These are phyloP conservation scores for Salpingus planirostris DNA, from an alignment of 2,888 invertebrate species.

Conservation along the genomic window DNA sequence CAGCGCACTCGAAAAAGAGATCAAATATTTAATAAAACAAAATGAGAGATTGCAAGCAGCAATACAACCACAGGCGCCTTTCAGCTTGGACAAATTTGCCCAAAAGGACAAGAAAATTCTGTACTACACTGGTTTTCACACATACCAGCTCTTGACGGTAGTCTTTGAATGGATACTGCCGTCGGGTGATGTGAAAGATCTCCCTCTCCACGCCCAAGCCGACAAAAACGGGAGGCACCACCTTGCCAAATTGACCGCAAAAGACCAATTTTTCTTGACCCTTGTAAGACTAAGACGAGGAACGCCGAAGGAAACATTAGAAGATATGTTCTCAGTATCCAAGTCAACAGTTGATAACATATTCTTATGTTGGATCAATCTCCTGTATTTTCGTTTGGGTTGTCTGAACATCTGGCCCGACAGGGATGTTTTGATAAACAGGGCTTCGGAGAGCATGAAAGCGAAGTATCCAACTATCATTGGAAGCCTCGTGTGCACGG, in stretches of 20 bases:
- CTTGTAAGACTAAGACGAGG: not conserved
- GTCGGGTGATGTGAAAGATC: not conserved
- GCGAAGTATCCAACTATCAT: slow-evolving; percentile 10
- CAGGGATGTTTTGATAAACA: slow-evolving; percentile 11
- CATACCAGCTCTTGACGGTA: not conserved
- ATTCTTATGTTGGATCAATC: slow-evolving; percentile 2
- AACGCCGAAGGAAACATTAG: not conserved
- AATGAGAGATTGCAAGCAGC: too few species aligned
- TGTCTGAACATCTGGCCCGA: slow-evolving; percentile 12
- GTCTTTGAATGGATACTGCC: not conserved
- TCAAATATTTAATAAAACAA: too few species aligned
- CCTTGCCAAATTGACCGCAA: not conserved
- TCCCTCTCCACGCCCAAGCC: not conserved
- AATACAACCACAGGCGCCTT: too few species aligned
- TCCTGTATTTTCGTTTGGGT: slow-evolving; percentile 6
- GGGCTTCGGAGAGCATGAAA: slow-evolving; percentile 11
- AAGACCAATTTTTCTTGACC: not conserved
- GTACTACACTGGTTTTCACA: not conserved
- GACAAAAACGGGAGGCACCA: not conserved
- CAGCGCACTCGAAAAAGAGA: too few species aligned
- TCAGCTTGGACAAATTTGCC: too few species aligned
- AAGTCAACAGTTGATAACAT: not conserved
- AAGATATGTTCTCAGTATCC: slow-evolving; percentile 1
- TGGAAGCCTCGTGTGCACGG: slow-evolving; percentile 14
- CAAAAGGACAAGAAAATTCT: slow-evolving; percentile 2